phyloP scores from a whole-genome alignment of 2,113 vertebrate species.

The Procavia capensis region DNA sequence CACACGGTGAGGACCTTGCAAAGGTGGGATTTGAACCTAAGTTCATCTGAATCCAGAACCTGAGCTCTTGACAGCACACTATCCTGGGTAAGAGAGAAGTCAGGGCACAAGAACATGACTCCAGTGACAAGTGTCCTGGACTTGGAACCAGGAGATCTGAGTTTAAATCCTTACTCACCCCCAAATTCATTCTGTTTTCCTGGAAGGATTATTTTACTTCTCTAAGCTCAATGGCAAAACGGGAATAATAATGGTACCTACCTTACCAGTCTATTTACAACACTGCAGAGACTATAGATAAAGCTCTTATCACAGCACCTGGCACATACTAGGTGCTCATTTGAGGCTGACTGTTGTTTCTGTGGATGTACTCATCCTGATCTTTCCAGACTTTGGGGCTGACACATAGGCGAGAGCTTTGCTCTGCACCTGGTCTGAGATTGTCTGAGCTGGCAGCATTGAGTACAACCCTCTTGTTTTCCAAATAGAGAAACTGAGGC shows the following conservation, averaged over 20 bases:
- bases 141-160: not conserved
- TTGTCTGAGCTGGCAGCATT: not conserved
- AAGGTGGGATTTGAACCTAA: not conserved
- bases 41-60: not conserved
- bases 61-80: not conserved
- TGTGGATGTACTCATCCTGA: fast-evolving
- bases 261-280: fast-evolving
- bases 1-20: not conserved
- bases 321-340: not conserved
- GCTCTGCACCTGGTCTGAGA: not conserved
- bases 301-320: not conserved
- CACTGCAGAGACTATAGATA: not conserved
- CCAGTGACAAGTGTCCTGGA: too few relatives aligned
- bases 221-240: not conserved
- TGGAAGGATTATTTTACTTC: not conserved
- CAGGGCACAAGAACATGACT: not conserved
- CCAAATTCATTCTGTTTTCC: not conserved
- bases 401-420: fast-evolving
- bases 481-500: conserved; percentile 30
- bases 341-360: not conserved
- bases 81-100: not conserved
- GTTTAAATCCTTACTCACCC: not conserved
- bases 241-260: not conserved
- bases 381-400: not conserved
- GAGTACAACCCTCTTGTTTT: not conserved